Percentiles rank a stretch among this genome's conserved stretches.
Evolutionary conservation across 2,797 vertebrate species (phyloP).

Genomic region (Sciurus vulgaris): DNA sequence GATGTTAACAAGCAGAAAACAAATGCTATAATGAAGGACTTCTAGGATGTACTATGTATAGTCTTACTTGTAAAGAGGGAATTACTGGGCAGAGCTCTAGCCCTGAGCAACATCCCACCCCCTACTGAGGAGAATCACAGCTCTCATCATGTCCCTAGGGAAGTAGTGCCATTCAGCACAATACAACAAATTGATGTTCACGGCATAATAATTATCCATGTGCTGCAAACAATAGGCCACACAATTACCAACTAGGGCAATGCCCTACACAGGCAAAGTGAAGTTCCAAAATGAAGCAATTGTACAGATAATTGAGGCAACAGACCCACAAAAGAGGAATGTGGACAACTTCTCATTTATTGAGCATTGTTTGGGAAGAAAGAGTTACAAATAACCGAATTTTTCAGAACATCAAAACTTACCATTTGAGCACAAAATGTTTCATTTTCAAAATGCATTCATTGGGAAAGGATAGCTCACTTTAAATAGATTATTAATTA

Average conservation of each 20-base stretch:
- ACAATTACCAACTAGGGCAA: conserved; percentile 81
- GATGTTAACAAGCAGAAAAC: conserved; percentile 84
- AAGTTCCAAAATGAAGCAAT: conserved; percentile 81
- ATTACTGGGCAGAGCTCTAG: conserved; percentile 84
- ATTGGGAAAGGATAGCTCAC: not conserved
- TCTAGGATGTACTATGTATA: conserved; percentile 85
- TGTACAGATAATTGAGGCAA: conserved; percentile 83
- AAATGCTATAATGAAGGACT: conserved; percentile 81
- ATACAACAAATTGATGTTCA: conserved; percentile 83
- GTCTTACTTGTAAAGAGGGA: conserved; percentile 83
- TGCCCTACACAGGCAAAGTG: conserved; percentile 80
- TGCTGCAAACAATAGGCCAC: conserved; percentile 83
- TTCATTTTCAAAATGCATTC: conserved; percentile 61
- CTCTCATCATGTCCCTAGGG: conserved; percentile 80
- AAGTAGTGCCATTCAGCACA: conserved; percentile 77
- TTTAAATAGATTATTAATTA: conserved; percentile 48
- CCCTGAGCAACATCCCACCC: conserved; percentile 83
- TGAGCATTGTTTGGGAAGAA: conserved; percentile 74
- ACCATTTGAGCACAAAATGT: conserved; percentile 59
- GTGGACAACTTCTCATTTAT: conserved; percentile 76
- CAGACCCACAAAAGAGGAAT: conserved; percentile 55
- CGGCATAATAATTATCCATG: conserved; percentile 84
- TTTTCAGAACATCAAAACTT: conserved; percentile 69
- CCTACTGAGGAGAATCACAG: conserved; percentile 82
- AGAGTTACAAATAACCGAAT: conserved; percentile 74